phyloP scores from a whole-genome alignment of 2,888 invertebrate genomes.

The Sepiola atlantica region DNA sequence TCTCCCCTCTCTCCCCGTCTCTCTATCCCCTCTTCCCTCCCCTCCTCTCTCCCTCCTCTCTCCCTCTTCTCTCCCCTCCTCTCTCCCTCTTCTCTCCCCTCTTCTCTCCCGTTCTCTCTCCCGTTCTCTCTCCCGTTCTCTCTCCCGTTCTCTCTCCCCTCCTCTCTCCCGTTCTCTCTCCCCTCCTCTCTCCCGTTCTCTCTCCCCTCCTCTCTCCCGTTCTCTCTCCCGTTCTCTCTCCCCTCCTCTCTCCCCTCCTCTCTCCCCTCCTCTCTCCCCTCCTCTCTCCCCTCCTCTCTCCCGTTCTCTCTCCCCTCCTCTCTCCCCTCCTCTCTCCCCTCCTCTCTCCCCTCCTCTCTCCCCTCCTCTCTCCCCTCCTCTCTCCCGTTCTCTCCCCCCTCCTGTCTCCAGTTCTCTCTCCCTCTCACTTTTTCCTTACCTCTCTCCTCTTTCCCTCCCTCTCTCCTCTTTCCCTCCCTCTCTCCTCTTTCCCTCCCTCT shows the following conservation, averaged over 20 bases:
- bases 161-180: neutral
- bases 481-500: neutral
- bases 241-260: neutral
- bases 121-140: neutral
- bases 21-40: no score
- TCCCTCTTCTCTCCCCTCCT: no score
- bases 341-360: neutral
- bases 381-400: neutral
- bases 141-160: neutral
- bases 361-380: neutral
- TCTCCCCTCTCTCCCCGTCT: no score
- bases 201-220: neutral
- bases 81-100: no score
- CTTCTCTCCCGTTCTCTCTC: neutral
- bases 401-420: no score
- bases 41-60: no score
- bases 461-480: neutral
- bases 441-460: neutral
- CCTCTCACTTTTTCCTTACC: neutral
- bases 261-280: neutral
- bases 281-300: neutral
- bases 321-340: neutral
- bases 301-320: rapidly evolving
- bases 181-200: neutral
- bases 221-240: no score